Evolutionary conservation across 2,888 invertebrate genomes (phyloP).

Genomic region (Allolobophora icterica): DNA sequence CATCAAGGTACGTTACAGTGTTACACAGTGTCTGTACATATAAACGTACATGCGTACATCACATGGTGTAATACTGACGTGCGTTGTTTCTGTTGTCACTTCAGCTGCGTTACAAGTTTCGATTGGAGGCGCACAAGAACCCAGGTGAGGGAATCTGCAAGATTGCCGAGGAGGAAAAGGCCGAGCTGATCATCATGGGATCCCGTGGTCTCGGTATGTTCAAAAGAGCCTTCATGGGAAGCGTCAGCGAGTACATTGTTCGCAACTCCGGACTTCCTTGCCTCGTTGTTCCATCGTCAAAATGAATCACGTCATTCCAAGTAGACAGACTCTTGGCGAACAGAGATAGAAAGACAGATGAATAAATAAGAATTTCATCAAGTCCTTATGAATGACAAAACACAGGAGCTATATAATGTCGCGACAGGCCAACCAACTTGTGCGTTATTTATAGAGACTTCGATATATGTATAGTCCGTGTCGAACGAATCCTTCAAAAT

Average conservation of each 20-base stretch:
- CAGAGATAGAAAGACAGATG: not conserved
- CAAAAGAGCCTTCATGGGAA: conserved; percentile 42
- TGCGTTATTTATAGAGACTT: no score
- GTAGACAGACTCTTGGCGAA: not conserved
- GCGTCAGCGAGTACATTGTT: conserved; percentile 48
- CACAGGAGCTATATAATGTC: no score
- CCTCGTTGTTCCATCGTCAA: conserved; percentile 39
- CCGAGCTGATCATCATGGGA: conserved; percentile 46
- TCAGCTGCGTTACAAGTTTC: conserved; percentile 48
- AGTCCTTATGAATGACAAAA: no score
- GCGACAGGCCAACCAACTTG: no score
- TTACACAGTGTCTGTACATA: no score
- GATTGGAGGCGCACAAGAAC: conserved; percentile 43
- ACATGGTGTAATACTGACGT: not conserved
- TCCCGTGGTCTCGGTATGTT: conserved; percentile 45
- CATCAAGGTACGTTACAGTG: not conserved
- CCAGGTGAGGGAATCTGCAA: conserved; percentile 48
- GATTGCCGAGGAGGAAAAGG: conserved; percentile 47
- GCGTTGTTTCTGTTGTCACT: not conserved
- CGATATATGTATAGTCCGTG: no score
- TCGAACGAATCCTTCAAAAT: no score
- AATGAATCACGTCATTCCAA: not conserved
- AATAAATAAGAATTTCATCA: no score
- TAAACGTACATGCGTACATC: not conserved
- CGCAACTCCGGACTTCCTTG: conserved; percentile 43